phyloP scores from a whole-genome alignment of 2,797 vertebrate species.

The Gouania willdenowi region DNA sequence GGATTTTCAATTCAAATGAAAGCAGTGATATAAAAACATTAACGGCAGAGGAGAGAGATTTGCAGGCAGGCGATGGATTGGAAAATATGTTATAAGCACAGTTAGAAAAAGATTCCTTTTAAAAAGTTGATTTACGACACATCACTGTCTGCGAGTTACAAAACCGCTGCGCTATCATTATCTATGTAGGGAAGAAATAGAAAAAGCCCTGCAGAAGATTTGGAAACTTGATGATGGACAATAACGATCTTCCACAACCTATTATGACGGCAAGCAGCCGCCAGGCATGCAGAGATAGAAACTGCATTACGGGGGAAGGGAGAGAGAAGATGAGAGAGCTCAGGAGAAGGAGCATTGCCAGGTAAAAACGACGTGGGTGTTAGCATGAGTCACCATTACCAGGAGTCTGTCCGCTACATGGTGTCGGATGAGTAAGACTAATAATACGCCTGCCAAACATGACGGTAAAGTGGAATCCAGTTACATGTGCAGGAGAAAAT shows the following conservation, averaged over 20 bases:
- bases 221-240: constrained; percentile 49
- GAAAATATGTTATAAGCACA: constrained; percentile 17
- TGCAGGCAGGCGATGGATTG: constrained; percentile 12
- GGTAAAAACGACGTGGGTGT: constrained; percentile 36
- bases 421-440: constrained; percentile 40
- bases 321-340: constrained; percentile 18
- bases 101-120: constrained; percentile 18
- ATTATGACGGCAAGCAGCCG: constrained; percentile 48
- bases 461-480: constrained; percentile 30
- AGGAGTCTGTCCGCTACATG: constrained; percentile 34
- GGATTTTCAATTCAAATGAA: not conserved
- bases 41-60: constrained; percentile 15
- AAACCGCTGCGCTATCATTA: constrained; percentile 42
- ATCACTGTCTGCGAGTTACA: constrained; percentile 12
- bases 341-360: constrained; percentile 26
- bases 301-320: constrained; percentile 49
- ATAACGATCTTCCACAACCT: constrained; percentile 42
- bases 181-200: constrained; percentile 31
- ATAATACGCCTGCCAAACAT: constrained; percentile 37
- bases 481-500: constrained; percentile 42
- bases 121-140: constrained; percentile 51
- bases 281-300: constrained; percentile 40
- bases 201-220: constrained; percentile 54
- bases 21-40: constrained; percentile 9
- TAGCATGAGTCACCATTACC: constrained; percentile 55